These are phyloP conservation scores for Amniataba percoides DNA, from an alignment of 2,797 vertebrate genomes.

Conservation along the genomic window DNA sequence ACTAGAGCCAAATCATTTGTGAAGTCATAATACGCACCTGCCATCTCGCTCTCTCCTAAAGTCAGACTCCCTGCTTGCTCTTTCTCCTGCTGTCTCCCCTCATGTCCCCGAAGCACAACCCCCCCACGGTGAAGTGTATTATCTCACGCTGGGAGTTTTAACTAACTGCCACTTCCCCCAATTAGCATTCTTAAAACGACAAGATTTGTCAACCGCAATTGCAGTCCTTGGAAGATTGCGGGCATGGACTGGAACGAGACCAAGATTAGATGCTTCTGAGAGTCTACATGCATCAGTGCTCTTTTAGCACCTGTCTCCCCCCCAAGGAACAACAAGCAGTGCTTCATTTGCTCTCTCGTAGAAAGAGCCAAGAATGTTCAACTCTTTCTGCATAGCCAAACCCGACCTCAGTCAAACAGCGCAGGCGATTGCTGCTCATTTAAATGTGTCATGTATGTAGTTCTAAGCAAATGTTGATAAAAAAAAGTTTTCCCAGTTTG, in stretches of 20 bases:
- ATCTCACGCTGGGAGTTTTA: slow-evolving; percentile 64
- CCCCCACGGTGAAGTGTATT: slow-evolving; percentile 52
- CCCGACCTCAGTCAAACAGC: not conserved
- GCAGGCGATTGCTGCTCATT: slow-evolving; percentile 1
- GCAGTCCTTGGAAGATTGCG: slow-evolving; percentile 34
- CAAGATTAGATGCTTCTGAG: slow-evolving; percentile 49
- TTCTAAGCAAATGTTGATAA: not conserved
- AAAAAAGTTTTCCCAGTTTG: not conserved
- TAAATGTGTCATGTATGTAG: not conserved
- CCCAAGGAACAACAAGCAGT: slow-evolving; percentile 53
- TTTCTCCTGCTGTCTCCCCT: slow-evolving; percentile 46
- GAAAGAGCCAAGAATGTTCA: slow-evolving; percentile 30
- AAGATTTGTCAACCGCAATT: slow-evolving; percentile 46
- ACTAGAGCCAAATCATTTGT: not conserved
- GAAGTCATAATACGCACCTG: slow-evolving; percentile 7
- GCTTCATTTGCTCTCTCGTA: slow-evolving; percentile 52
- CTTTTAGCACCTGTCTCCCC: slow-evolving; percentile 62
- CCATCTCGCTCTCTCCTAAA: slow-evolving; percentile 17
- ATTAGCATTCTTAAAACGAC: slow-evolving; percentile 63
- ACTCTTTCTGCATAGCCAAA: slow-evolving; percentile 8
- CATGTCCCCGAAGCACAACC: slow-evolving; percentile 46
- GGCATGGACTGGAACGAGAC: slow-evolving; percentile 19
- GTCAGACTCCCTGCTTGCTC: not conserved
- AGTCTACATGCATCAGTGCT: slow-evolving; percentile 51
- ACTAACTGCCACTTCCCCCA: slow-evolving; percentile 69